Evolutionary conservation across 2,888 invertebrate species (phyloP).

Genomic region (Mythimna lalbum): DNA sequence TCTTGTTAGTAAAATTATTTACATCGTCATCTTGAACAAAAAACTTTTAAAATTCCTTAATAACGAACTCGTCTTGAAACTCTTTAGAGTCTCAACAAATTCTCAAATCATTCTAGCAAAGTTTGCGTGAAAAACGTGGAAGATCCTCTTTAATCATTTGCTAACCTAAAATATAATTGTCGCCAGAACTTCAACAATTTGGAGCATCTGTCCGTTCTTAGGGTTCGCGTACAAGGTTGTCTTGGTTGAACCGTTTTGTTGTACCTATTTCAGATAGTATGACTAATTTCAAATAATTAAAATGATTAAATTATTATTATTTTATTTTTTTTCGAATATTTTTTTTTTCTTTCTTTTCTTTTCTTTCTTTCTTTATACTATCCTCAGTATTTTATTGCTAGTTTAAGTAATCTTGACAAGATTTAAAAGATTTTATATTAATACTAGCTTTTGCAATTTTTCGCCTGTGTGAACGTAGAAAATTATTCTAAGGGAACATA

Average conservation of each 20-base stretch:
- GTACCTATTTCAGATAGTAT: not conserved
- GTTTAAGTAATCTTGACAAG: not conserved
- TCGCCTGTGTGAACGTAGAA: too few relatives aligned
- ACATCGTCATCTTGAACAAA: conserved; percentile 43
- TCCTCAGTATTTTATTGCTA: not conserved
- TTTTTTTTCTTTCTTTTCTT: too few relatives aligned
- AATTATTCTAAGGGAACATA: too few relatives aligned
- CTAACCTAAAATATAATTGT: conserved; percentile 72
- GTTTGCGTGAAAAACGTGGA: conserved; percentile 55
- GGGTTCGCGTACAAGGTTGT: conserved; percentile 21
- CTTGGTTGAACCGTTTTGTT: not conserved
- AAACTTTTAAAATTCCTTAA: conserved; percentile 37
- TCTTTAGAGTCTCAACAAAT: conserved; percentile 38
- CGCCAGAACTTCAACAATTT: conserved; percentile 76
- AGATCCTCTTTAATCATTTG: conserved; percentile 65
- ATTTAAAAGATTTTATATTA: not conserved
- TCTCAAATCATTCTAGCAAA: conserved; percentile 49
- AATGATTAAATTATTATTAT: too few relatives aligned
- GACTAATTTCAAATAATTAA: too few relatives aligned
- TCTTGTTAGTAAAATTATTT: conserved; percentile 30
- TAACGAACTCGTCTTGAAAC: conserved; percentile 45
- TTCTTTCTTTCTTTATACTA: too few relatives aligned
- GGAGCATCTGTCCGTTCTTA: conserved; percentile 70
- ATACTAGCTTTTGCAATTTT: too few relatives aligned
- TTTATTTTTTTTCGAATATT: too few relatives aligned